A percentile compares a stretch with the other conserved stretches of the same genome.
Evolutionary conservation across 2,797 vertebrate genomes (phyloP).

Genomic region (Brachymystax lenok): DNA sequence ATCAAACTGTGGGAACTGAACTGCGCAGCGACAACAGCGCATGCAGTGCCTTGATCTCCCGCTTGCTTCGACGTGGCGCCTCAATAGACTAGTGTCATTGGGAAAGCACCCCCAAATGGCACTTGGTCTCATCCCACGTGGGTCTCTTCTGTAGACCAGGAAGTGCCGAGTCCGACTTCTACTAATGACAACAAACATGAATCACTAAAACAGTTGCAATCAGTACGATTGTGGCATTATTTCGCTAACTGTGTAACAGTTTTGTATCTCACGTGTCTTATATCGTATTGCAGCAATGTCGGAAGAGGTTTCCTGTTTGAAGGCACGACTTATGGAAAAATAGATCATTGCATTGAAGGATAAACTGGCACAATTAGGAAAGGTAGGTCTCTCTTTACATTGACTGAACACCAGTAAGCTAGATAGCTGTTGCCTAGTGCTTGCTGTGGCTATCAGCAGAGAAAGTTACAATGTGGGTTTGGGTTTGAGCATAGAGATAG

Average conservation of each 20-base stretch:
- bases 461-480: not conserved
- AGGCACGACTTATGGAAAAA: slow-evolving; percentile 63
- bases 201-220: not conserved
- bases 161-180: slow-evolving; percentile 15
- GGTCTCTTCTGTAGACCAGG: slow-evolving; percentile 25
- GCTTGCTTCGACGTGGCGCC: not conserved
- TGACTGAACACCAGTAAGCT: not conserved
- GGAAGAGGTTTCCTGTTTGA: slow-evolving; percentile 60
- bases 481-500: not conserved
- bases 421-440: not conserved
- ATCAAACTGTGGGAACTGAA: not conserved
- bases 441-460: not conserved
- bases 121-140: slow-evolving; percentile 59
- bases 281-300: slow-evolving; percentile 54
- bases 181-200: slow-evolving; percentile 9
- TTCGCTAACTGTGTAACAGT: too few relatives aligned
- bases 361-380: slow-evolving; percentile 65
- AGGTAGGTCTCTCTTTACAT: slow-evolving; percentile 52
- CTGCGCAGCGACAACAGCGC: not conserved
- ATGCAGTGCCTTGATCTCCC: not conserved
- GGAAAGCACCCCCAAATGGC: slow-evolving; percentile 25
- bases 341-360: slow-evolving; percentile 69
- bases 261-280: not conserved
- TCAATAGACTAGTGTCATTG: not conserved
- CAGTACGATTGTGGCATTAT: not conserved